A percentile compares a stretch with the other conserved stretches of the same genome.
Conservation (phyloP, 1,140 invertebrate species). For the Araneus ventricosus region DNA sequence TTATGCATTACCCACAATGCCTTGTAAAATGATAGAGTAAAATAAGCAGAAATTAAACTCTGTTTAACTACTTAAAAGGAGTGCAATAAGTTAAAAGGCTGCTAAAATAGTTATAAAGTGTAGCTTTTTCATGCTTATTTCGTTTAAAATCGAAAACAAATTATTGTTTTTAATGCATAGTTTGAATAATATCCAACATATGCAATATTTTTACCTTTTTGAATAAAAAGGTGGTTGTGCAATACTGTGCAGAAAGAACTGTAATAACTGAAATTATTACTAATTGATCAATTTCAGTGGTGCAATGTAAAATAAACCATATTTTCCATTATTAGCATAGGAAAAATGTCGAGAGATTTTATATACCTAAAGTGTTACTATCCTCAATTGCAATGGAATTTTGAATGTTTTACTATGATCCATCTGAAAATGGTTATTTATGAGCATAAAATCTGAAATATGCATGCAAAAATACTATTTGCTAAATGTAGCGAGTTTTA, state of each 20-base stretch:
- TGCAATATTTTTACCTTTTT: neutral
- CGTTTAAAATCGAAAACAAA: neutral
- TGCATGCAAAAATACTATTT: too few relatives aligned
- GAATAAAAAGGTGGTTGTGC: neutral
- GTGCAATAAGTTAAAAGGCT: slow-evolving; percentile 4
- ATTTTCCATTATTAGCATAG: neutral
- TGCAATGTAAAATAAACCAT: neutral
- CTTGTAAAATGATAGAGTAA: too few relatives aligned
- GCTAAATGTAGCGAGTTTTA: neutral
- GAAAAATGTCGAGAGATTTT: too few relatives aligned
- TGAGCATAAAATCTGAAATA: too few relatives aligned
- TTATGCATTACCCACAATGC: too few relatives aligned
- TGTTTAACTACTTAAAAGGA: neutral
- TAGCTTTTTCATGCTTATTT: neutral
- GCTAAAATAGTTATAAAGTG: neutral
- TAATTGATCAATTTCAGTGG: neutral
- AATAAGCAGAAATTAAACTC: neutral
- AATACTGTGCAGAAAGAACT: neutral
- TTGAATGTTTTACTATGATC: too few relatives aligned
- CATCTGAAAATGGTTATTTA: too few relatives aligned
- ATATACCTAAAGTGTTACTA: too few relatives aligned
- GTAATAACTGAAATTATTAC: neutral
- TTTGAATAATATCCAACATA: neutral
- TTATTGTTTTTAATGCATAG: too few relatives aligned
- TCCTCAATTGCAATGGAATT: too few relatives aligned